Base-by-base conservation (phyloP, 92 coral and sea anemone genomes). In the Actinernus sp. region DNA sequence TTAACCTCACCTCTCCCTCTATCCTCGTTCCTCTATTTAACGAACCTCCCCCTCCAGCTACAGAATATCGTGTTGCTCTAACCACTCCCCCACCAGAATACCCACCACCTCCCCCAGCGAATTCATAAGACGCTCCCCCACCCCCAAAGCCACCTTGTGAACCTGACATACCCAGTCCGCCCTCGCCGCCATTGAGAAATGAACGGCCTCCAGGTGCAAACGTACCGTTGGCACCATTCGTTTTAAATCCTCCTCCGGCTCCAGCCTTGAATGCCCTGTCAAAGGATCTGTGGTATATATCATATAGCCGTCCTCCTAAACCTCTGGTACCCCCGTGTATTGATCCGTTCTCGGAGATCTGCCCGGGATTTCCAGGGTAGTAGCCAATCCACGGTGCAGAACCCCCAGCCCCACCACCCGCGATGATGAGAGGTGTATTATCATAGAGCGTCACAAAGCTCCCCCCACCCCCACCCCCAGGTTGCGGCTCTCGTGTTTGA, bases 381-480 rank as follows among this genome's bases (percentile, higher is more conserved):
- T 28, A 54, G 10, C 74, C 41, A 2, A 11, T 55, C 58, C 45
- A 5, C 1, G 83, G 68, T 0, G 76, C 73, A 7, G 80, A 88
- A 53, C 97, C 98, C 19, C 98, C 98, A 47, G 97, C 98, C 71
- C 98, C 98, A 23, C 98, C 98, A 1, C 97, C 98, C 13, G 98
- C 97, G 53, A 94, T 68, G 32, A 94, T 67, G 47, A 94, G 78
- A 1, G 95, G 82, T 8, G 20, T 53, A 52, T 68, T 70, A 37
- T 84, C 58, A 6, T 24, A 31, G 26, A 46, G 60, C 2, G 89
- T 80, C 16, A 94, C 94, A 83, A 90, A 94, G 17, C 89, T 86
- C 6, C 98, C 98, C 38, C 98, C 98, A 44, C 98, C 98, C 48
- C 97, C 98, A n/a, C 98, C 98, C 65, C 97, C 98, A 40, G 88